These are phyloP conservation scores for Kryphioiulus occultus DNA, from an alignment of 2,888 invertebrate species.

Conservation along the genomic window DNA sequence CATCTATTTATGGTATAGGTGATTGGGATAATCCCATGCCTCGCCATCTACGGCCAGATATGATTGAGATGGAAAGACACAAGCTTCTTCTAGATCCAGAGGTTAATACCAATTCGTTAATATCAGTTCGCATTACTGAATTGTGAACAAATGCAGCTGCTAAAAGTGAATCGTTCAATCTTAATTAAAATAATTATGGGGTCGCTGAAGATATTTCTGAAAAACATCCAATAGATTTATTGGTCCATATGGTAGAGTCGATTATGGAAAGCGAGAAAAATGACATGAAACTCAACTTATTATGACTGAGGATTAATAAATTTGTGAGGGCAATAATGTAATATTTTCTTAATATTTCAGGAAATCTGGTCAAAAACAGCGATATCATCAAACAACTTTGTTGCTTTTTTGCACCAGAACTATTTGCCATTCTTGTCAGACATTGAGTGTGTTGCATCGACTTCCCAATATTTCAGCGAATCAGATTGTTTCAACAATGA, in stretches of 20 bases:
- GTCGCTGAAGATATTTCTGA: background rate
- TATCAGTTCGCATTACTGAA: too few species aligned
- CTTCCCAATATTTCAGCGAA: slow-evolving; percentile 41
- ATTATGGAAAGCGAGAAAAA: background rate
- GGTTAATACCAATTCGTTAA: background rate
- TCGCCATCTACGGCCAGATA: background rate
- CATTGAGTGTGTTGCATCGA: background rate
- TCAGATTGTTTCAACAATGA: slow-evolving; percentile 37
- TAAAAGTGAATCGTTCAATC: too few species aligned
- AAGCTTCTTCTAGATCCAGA: slow-evolving; percentile 56
- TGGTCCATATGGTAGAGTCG: background rate
- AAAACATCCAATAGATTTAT: background rate
- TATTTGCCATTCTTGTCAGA: slow-evolving; percentile 11
- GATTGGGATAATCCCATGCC: background rate
- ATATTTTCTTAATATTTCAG: slow-evolving; percentile 8
- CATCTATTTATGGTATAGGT: background rate
- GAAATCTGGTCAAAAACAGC: slow-evolving; percentile 43
- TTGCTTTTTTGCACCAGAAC: slow-evolving; percentile 44
- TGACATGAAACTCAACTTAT: background rate
- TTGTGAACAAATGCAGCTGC: too few species aligned
- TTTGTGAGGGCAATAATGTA: too few species aligned
- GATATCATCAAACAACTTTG: background rate
- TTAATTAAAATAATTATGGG: too few species aligned
- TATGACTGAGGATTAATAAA: slow-evolving; percentile 54
- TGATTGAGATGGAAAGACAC: slow-evolving; percentile 50